Base-by-base conservation (phyloP, 2,113 vertebrate species). In the Varanus salvator region DNA sequence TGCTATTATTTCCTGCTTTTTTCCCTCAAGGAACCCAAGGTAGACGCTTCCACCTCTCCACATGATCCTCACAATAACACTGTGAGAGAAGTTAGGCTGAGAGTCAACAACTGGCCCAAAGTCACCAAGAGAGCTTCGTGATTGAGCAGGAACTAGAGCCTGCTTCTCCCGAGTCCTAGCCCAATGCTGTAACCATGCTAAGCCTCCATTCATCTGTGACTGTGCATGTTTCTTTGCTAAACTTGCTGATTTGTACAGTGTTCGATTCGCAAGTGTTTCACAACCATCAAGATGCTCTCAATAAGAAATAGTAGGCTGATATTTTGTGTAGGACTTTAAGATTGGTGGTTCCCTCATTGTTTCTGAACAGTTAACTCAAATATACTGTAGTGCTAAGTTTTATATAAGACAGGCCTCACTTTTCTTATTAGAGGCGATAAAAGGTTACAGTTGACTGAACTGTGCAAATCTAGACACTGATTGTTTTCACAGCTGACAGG, bases 401-500 rank as follows among this genome's bases (percentile, higher is more conserved):
- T 48, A 11, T 4, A 23, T 85, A 15, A 21, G 6, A 9, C 31
- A 44, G 0, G 82, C 74, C 54, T 17, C 81, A 1, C 6, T 84
- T 85, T n/a, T 52, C 29, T 86, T 5, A 1, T 1, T 50, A 44
- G 1, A 50, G 81, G 7, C 34, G 25, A 78, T 69, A 66, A 34
- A 25, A 9, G 0, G 6, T 19, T 4, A 1, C 9, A 14, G 2
- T 0, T 0, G 25, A 85, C 3, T 64, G 15, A 52, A 15, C 31
- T 71, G 0, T 31, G 0, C 82, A 17, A 15, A 64, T 75, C 34
- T 85, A 2, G 29, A 60, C 15, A 80, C 19, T 64, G 3, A 50
- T 50, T 81, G 75, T 21, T 89, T 88, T 72, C 8, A 1, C 0
- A 76, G 19, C 11, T 86, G 72, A 80, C 72, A 19, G 52, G 80